phyloP scores from a whole-genome alignment of 2,888 invertebrate genomes.

The Esperia sulphurella region DNA sequence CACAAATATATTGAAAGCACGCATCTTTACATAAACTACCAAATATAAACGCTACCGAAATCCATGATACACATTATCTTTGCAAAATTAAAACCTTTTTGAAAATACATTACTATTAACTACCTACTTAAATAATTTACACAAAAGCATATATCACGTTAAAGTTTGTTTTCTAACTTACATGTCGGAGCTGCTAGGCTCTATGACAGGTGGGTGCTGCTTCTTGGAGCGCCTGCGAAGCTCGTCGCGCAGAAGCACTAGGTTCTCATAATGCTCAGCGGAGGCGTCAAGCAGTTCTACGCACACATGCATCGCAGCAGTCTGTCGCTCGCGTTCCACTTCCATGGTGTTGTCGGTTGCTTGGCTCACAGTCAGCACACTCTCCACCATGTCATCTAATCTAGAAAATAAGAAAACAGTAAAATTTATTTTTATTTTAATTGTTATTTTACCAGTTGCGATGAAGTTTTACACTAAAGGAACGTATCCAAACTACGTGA shows the following conservation, averaged over 20 bases:
- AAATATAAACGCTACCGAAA: no score
- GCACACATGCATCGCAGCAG: conserved; percentile 47
- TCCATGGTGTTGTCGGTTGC: conserved; percentile 50
- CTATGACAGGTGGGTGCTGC: conserved; percentile 52
- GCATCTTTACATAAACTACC: no score
- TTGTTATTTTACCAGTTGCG: no score
- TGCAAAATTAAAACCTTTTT: no score
- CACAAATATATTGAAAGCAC: no score
- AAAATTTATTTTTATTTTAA: not conserved
- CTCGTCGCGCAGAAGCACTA: conserved; percentile 55
- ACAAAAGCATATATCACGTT: no score
- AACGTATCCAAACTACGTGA: no score
- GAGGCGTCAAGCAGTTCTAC: conserved; percentile 57
- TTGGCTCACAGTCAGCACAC: conserved; percentile 48
- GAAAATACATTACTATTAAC: no score
- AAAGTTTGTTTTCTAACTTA: not conserved
- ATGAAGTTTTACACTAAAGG: no score
- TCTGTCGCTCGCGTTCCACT: conserved; percentile 48
- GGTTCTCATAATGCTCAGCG: conserved; percentile 60
- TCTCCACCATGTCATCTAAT: conserved; percentile 62
- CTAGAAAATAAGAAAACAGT: conserved; percentile 23
- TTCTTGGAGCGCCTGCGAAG: conserved; percentile 34
- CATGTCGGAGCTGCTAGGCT: conserved; percentile 36
- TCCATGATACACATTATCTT: no score
- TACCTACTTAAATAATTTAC: no score